Conservation (phyloP, 2,797 vertebrate species). For the Adrianichthys oophorus region DNA sequence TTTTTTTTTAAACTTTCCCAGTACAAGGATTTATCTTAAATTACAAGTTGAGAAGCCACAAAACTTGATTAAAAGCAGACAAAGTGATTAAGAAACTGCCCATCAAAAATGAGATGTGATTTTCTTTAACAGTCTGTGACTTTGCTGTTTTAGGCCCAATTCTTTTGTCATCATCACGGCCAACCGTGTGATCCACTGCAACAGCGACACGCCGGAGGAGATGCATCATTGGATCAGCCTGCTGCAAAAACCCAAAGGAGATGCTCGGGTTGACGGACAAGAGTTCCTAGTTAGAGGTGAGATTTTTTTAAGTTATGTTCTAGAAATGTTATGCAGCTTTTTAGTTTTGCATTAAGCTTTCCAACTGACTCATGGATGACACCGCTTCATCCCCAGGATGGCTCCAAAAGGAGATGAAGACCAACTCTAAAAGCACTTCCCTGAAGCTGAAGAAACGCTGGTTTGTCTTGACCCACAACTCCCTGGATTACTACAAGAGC, state of each 20-base stretch:
- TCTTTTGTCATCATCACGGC: conserved; percentile 88
- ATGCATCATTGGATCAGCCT: conserved; percentile 90
- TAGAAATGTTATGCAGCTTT: not conserved
- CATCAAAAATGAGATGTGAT: not conserved
- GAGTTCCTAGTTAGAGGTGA: conserved; percentile 84
- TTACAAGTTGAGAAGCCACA: too few relatives aligned
- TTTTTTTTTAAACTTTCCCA: too few relatives aligned
- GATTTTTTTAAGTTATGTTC: not conserved
- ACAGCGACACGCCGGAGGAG: conserved; percentile 85
- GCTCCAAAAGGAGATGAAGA: conserved; percentile 93
- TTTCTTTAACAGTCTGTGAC: not conserved
- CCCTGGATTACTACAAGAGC: conserved; percentile 92
- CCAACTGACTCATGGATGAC: too few relatives aligned
- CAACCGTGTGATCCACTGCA: conserved; percentile 87
- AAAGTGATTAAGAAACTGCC: not conserved
- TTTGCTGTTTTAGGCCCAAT: conserved; percentile 73
- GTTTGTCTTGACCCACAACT: conserved; percentile 90
- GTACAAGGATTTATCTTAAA: too few relatives aligned
- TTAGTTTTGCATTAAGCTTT: too few relatives aligned
- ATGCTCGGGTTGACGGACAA: conserved; percentile 82
- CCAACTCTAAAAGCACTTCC: conserved; percentile 85
- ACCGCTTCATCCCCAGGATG: conserved; percentile 76
- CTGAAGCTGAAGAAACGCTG: conserved; percentile 93
- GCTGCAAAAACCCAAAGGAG: conserved; percentile 86
- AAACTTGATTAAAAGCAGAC: not conserved